Evolutionary conservation across 1,140 invertebrate genomes (phyloP).

Genomic region (Ceratina japonica): DNA sequence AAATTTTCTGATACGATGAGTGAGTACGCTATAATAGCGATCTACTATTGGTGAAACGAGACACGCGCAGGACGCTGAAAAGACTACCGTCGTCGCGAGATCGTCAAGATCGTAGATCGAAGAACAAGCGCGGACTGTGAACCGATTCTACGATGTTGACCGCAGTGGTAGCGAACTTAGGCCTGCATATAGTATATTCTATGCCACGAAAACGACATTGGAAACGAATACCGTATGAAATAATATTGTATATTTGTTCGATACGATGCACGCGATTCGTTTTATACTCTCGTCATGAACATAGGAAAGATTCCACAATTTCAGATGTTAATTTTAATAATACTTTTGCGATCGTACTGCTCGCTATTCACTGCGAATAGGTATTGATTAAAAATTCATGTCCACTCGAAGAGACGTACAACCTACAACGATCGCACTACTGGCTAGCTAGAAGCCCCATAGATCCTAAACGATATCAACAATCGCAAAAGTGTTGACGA

Average conservation of each 20-base stretch:
- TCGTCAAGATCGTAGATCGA: slow-evolving; percentile 5
- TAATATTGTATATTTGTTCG: slow-evolving; percentile 23
- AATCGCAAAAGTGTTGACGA: slow-evolving; percentile 31
- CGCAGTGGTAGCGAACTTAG: slow-evolving; percentile 1
- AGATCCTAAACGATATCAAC: not conserved
- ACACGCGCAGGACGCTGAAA: slow-evolving; percentile 31
- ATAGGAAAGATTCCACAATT: not conserved
- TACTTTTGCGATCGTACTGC: slow-evolving; percentile 5
- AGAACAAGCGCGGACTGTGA: slow-evolving; percentile 7
- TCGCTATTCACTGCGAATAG: not conserved
- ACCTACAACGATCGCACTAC: not conserved
- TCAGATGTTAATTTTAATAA: slow-evolving; percentile 1
- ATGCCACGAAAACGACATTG: slow-evolving; percentile 34
- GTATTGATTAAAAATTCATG: not conserved
- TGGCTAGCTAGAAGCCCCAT: too few relatives aligned
- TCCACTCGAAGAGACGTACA: not conserved
- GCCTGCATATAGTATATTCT: slow-evolving; percentile 11
- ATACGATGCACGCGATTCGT: slow-evolving; percentile 6
- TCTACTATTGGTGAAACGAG: slow-evolving; percentile 24
- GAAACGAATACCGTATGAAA: slow-evolving; percentile 8
- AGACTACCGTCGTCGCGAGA: slow-evolving; percentile 1
- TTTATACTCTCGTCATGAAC: not conserved
- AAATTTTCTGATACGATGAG: slow-evolving; percentile 33
- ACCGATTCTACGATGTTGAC: slow-evolving; percentile 18
- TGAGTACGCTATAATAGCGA: slow-evolving; percentile 46